Conservation (phyloP, 2,888 invertebrate species). For the Pseudococcus longispinus region DNA sequence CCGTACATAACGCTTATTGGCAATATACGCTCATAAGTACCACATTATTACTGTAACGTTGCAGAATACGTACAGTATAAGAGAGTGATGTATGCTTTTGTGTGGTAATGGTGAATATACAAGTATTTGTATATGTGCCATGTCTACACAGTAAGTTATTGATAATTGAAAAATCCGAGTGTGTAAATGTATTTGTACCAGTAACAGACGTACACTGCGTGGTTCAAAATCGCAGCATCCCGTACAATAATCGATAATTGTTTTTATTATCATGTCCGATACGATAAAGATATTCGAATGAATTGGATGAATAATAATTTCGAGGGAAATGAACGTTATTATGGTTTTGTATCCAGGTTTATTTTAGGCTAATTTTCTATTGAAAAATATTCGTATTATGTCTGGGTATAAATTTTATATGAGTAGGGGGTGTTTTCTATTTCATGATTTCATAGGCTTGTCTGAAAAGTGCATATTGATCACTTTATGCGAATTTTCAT, state of each 20-base stretch:
- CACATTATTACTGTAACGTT: background rate
- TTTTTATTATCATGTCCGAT: background rate
- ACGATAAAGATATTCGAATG: background rate
- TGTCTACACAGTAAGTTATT: too few relatives aligned
- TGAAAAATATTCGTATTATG: too few relatives aligned
- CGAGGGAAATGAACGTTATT: too few relatives aligned
- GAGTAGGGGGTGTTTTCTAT: too few relatives aligned
- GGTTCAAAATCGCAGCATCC: background rate
- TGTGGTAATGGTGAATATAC: too few relatives aligned
- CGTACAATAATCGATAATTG: background rate
- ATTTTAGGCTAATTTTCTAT: too few relatives aligned
- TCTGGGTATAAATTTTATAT: too few relatives aligned
- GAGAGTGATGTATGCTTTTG: background rate
- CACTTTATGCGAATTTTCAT: too few relatives aligned
- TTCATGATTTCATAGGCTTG: too few relatives aligned
- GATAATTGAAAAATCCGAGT: background rate
- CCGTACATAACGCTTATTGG: conserved; percentile 11
- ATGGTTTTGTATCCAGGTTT: too few relatives aligned
- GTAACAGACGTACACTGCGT: background rate
- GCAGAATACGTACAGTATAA: background rate
- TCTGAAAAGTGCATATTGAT: too few relatives aligned
- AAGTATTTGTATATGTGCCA: too few relatives aligned
- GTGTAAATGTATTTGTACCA: background rate
- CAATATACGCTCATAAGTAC: conserved; percentile 2
- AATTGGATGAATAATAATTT: background rate